Base-by-base conservation (phyloP, 2,888 invertebrate species). In the Athripsodes cinereus region DNA sequence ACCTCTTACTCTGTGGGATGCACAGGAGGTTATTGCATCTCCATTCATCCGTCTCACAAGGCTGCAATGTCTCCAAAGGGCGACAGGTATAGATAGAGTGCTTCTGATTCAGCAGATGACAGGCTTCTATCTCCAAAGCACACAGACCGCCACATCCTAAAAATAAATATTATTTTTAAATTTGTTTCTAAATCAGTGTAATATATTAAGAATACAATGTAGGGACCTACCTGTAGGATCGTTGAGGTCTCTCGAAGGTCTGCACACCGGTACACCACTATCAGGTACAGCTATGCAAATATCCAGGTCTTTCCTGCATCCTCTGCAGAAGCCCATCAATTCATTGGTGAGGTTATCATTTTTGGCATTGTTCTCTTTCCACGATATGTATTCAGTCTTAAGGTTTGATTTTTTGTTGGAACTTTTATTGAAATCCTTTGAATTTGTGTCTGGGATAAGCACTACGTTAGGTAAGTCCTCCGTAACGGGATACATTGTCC, bases 1-100 rank as follows among this genome's bases (percentile, higher is more conserved):
- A 90, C 31, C 83, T 80, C 58, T 84, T 82, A 22, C 74, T 75
- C 35, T 74, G 71, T 1, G 83, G 77, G 51, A 89, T 84, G 68
- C 89, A 90, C 58, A 86, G 77, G 18, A 82, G 81, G 67, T 88
- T 86, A n/a, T 81, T 81, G 68, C 90, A 90, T 55, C 83, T 84
- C 83, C 87, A 88, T 67, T 85, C 83, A 58, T 81, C 76, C 22
- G 80, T 72, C 16, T 83, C 76, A 66, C 88, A 90, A 49, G 79
- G 74, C 54, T 81, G 78, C 48, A 76, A 73, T 56, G 79, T 74
- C 59, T 81, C 78, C 64, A 84, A 69, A 65, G 81, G 79, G 47
- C 83, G 80, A 66, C 79, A 83, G 1, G 78, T 75, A n/a, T 78
- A 79, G 6, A 83, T 78, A 5, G 74, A 74, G 5, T 74, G 71